Evolutionary conservation across 2,797 vertebrate species (phyloP).

Genomic region (Luscinia luscinia): DNA sequence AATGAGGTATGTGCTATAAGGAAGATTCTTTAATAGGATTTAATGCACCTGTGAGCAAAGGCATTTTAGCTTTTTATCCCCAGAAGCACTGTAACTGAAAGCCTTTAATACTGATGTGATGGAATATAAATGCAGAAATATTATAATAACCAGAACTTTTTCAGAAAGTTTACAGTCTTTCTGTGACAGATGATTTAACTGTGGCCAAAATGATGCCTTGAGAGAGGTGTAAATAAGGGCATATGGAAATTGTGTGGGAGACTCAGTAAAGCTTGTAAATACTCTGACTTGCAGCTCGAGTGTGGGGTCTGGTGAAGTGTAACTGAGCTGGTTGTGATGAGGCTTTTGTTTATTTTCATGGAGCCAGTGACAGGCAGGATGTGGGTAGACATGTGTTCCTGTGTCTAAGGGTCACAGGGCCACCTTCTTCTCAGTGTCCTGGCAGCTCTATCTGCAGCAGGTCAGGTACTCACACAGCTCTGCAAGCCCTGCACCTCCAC

Average conservation of each 20-base stretch:
- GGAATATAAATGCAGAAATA: slow-evolving; percentile 85
- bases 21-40: slow-evolving; percentile 87
- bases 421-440: background rate
- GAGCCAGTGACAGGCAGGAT: background rate
- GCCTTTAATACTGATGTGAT: slow-evolving; percentile 85
- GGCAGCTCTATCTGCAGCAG: background rate
- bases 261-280: slow-evolving; percentile 63
- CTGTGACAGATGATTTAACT: slow-evolving; percentile 81
- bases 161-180: slow-evolving; percentile 81
- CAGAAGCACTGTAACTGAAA: slow-evolving; percentile 84
- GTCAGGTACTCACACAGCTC: background rate
- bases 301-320: slow-evolving; percentile 27
- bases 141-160: slow-evolving; percentile 84
- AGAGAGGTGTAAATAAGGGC: slow-evolving; percentile 77
- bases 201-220: slow-evolving; percentile 78
- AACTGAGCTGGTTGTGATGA: slow-evolving; percentile 19
- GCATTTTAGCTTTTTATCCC: slow-evolving; percentile 85
- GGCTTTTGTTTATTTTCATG: slow-evolving; percentile 16
- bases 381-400: background rate
- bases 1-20: slow-evolving; percentile 87
- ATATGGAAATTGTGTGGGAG: slow-evolving; percentile 71
- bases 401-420: background rate
- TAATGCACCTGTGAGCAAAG: slow-evolving; percentile 87
- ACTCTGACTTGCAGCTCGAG: slow-evolving; percentile 46
- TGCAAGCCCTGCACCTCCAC: background rate